Percentiles rank a stretch among this genome's conserved stretches.
Evolutionary conservation across 1,140 invertebrate species (phyloP).

Genomic region (Drosophila subobscura): DNA sequence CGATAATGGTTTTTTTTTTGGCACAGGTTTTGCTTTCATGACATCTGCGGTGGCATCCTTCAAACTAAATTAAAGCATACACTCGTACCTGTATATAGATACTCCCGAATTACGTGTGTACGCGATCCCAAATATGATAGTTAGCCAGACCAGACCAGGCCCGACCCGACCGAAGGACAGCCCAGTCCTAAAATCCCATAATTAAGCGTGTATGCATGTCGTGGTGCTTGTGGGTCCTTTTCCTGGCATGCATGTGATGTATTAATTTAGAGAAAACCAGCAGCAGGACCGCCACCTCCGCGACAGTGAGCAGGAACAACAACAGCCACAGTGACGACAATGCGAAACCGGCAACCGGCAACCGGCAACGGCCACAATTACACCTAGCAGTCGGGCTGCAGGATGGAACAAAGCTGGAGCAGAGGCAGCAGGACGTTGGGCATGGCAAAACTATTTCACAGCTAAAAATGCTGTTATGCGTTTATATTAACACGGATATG

Average conservation of each 20-base stretch:
- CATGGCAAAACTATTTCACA: constrained; percentile 71
- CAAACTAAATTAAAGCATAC: constrained; percentile 50
- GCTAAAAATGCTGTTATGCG: constrained; percentile 77
- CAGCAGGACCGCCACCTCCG: constrained; percentile 7
- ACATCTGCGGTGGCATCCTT: constrained; percentile 5
- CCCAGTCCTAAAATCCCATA: constrained; percentile 43
- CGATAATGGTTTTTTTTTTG: not conserved
- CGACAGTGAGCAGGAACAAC: constrained; percentile 21
- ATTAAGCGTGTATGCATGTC: constrained; percentile 62
- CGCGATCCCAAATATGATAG: constrained; percentile 60
- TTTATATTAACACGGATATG: constrained; percentile 75
- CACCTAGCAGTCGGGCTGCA: constrained; percentile 26
- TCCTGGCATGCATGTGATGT: constrained; percentile 59
- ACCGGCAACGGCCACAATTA: constrained; percentile 62
- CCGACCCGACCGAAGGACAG: constrained; percentile 35
- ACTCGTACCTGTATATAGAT: constrained; percentile 47
- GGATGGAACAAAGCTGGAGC: constrained; percentile 21
- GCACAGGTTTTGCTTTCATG: not conserved
- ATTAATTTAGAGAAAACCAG: constrained; percentile 69
- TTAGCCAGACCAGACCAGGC: constrained; percentile 21
- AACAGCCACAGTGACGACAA: constrained; percentile 49
- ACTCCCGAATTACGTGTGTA: constrained; percentile 57
- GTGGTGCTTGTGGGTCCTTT: constrained; percentile 25
- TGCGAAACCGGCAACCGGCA: constrained; percentile 39
- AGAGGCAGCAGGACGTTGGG: constrained; percentile 15